Base-by-base conservation (phyloP, 2,888 invertebrate species). In the Volucella zonaria region DNA sequence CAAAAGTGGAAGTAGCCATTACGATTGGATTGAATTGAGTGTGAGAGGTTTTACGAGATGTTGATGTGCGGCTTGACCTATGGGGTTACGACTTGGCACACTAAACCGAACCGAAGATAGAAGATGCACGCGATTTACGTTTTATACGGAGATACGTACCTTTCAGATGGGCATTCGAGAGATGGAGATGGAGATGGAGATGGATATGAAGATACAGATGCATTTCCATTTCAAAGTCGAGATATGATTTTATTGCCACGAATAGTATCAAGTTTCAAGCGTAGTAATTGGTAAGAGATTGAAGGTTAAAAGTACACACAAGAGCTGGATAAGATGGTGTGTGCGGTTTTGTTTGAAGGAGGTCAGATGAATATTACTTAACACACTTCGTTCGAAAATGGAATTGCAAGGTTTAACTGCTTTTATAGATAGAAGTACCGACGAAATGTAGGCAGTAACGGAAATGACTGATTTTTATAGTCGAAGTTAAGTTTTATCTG, bases 41-140 rank as follows among this genome's bases (percentile, higher is more conserved):
- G 62, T 47, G 67, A 73, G 54, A 68, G 67, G 61, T 47, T 52
- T 68, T 14, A 40, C 70, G 38, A 47, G 67, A 80, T 66, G 80
- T 38, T 80, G 83, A 83, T 80, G 83, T 80, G 75, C 75, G 54
- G 64, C 61, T 54, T 67, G 80, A 83, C 83, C 83, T 76, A 54
- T 52, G 67, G 45, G 83, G 83, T 85, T 80, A 80, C 47, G 71
- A 40, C 80, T 80, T 85, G 83, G 76, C 83, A 85, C 52, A 85
- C 83, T 70, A 71, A 80, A 58, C 38, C 40, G 40, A 66, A 31
- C 4, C 31, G 31, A 31, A 31, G 4, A 31, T 31, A 67, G 71
- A 67, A 66, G 59, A 67, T 80, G 80, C 83, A 85, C 76, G 80
- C 83, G 76, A 80, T 80, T 75, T 76, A 38, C 38, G 18, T 62